Conservation (phyloP, 2,888 invertebrate species). For the Eupeodes luniger region DNA sequence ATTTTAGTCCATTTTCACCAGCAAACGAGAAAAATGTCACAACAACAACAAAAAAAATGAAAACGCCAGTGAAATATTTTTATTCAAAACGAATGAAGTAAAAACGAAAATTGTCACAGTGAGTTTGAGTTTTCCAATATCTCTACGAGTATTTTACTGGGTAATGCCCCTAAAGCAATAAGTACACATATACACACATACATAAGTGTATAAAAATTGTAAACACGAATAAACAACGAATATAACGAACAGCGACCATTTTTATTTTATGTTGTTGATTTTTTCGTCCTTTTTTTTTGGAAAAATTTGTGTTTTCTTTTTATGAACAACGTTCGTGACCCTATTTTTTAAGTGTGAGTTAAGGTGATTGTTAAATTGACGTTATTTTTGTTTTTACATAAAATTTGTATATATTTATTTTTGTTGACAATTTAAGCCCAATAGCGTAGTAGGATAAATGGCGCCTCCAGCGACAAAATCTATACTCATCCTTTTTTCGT, state of each 20-base stretch:
- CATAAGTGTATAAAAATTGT: constrained; percentile 44
- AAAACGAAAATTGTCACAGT: constrained; percentile 41
- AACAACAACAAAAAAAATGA: neutral
- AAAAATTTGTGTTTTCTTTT: neutral
- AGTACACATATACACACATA: neutral
- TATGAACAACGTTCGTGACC: constrained; percentile 43
- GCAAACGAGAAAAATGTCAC: constrained; percentile 2
- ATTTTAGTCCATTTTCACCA: constrained; percentile 49
- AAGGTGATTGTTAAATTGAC: constrained; percentile 36
- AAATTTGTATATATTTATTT: neutral
- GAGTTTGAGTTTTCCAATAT: neutral
- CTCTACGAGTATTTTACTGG: constrained; percentile 10
- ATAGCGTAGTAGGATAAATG: constrained; percentile 63
- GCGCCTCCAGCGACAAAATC: constrained; percentile 35
- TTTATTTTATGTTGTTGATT: constrained; percentile 15
- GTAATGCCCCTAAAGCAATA: constrained; percentile 53
- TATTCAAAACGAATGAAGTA: constrained; percentile 33
- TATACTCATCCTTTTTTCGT: constrained; percentile 27
- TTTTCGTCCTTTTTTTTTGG: neutral
- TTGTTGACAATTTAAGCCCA: constrained; percentile 45
- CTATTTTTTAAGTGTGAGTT: constrained; percentile 17
- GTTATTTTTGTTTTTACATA: constrained; percentile 26
- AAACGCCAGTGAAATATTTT: constrained; percentile 5
- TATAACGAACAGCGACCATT: constrained; percentile 40
- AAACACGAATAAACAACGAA: constrained; percentile 63